A percentile compares a stretch with the other conserved stretches of the same genome.
Evolutionary conservation across 1,140 invertebrate species (phyloP).

Genomic region (Tetranychus urticae): DNA sequence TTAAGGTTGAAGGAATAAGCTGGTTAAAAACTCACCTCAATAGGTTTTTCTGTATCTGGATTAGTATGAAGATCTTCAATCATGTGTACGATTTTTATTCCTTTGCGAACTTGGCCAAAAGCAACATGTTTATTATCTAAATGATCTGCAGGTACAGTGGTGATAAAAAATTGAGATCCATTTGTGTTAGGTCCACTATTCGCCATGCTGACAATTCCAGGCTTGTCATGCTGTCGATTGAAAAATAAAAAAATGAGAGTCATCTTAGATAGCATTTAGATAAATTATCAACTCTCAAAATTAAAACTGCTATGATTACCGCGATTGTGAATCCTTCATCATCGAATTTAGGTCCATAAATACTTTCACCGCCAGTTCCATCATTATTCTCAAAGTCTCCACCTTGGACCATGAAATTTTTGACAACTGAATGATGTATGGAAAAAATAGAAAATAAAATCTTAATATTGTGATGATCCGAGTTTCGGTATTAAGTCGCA

Average conservation of each 20-base stretch:
- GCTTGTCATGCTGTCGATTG: constrained; percentile 27
- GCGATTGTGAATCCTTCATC: constrained; percentile 62
- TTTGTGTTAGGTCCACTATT: constrained; percentile 83
- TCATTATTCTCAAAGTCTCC: constrained; percentile 55
- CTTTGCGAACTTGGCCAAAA: constrained; percentile 74
- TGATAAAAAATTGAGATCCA: constrained; percentile 85
- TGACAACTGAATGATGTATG: constrained; percentile 47
- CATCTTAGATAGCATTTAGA: background rate
- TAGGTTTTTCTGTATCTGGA: constrained; percentile 41
- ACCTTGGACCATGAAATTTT: constrained; percentile 45
- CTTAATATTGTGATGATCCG: background rate
- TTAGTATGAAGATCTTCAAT: constrained; percentile 85
- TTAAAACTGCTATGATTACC: constrained; percentile 8
- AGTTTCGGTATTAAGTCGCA: no score
- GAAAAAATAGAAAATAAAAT: background rate
- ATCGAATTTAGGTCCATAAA: constrained; percentile 66
- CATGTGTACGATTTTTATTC: constrained; percentile 67
- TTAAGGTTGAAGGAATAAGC: background rate
- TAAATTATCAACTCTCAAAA: background rate
- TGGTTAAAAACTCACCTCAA: constrained; percentile 12
- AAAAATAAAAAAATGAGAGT: constrained; percentile 14
- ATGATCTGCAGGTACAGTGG: constrained; percentile 42
- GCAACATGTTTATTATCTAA: constrained; percentile 78
- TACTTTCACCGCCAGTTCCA: constrained; percentile 72
- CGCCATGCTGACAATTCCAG: constrained; percentile 60